phyloP scores from a whole-genome alignment of 2,888 invertebrate species.

The Leucophenga montana region DNA sequence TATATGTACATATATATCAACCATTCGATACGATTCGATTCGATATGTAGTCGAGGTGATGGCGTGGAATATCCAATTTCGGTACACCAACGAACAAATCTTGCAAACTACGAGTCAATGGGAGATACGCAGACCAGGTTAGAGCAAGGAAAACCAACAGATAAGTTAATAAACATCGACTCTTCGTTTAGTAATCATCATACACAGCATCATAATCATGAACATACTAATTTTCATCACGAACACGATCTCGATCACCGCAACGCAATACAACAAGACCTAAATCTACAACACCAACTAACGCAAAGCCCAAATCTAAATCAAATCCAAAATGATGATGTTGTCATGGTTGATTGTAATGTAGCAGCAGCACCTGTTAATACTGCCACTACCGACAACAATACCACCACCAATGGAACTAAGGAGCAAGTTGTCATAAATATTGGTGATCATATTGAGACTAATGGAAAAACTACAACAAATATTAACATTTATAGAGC shows the following conservation, averaged over 20 bases:
- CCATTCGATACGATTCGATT: too few relatives aligned
- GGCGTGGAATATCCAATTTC: constrained; percentile 83
- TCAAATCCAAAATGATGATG: not conserved
- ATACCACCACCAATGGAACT: not conserved
- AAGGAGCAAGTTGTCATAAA: constrained; percentile 4
- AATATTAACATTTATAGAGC: not conserved
- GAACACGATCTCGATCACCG: not conserved
- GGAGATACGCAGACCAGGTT: constrained; percentile 78
- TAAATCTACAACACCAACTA: not conserved
- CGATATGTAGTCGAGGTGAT: constrained; percentile 84
- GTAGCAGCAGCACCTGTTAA: not conserved
- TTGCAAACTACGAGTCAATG: constrained; percentile 85
- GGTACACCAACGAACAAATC: constrained; percentile 19
- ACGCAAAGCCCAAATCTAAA: not conserved
- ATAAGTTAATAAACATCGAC: constrained; percentile 67
- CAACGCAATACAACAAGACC: not conserved
- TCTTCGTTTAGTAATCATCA: constrained; percentile 8
- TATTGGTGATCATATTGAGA: not conserved
- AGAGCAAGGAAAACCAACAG: constrained; percentile 65
- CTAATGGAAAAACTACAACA: not conserved
- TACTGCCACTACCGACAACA: not conserved
- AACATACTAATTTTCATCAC: not conserved
- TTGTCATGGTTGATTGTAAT: not conserved
- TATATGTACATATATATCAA: not conserved
- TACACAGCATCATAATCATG: constrained; percentile 4